These are phyloP conservation scores for Nomada ferruginata DNA, from an alignment of 2,888 invertebrate genomes.

Conservation along the genomic window DNA sequence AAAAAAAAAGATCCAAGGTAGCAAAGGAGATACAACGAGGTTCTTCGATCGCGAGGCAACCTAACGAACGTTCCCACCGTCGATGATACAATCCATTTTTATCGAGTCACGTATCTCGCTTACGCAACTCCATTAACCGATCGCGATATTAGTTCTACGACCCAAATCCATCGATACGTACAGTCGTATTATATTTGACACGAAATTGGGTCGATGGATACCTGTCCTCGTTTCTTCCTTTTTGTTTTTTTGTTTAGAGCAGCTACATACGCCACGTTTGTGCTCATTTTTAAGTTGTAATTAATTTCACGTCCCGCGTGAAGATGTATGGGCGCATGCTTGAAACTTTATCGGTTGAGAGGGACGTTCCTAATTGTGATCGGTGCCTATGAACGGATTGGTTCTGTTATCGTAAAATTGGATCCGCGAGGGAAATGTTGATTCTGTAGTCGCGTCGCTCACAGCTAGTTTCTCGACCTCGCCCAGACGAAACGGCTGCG, in stretches of 20 bases:
- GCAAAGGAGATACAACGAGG: conserved; percentile 14
- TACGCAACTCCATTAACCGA: conserved; percentile 59
- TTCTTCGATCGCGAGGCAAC: conserved; percentile 40
- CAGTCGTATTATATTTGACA: conserved; percentile 36
- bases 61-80: conserved; percentile 51
- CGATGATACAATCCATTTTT: conserved; percentile 56
- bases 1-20: conserved; percentile 13
- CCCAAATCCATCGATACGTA: conserved; percentile 50
- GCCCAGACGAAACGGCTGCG: neutral
- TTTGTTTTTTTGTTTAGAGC: too few relatives aligned
- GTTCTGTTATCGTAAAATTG: neutral
- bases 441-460: neutral
- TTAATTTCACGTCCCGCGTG: too few relatives aligned
- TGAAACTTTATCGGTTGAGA: neutral
- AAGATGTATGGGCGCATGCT: too few relatives aligned
- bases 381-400: too few relatives aligned
- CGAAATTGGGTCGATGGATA: conserved; percentile 22
- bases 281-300: too few relatives aligned
- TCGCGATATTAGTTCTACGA: conserved; percentile 54
- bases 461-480: neutral
- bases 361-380: neutral
- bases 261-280: too few relatives aligned
- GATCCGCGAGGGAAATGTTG: neutral
- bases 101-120: conserved; percentile 53
- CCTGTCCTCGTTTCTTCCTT: neutral